Conservation (phyloP, 2,113 vertebrate species). For the Cebus imitator region DNA sequence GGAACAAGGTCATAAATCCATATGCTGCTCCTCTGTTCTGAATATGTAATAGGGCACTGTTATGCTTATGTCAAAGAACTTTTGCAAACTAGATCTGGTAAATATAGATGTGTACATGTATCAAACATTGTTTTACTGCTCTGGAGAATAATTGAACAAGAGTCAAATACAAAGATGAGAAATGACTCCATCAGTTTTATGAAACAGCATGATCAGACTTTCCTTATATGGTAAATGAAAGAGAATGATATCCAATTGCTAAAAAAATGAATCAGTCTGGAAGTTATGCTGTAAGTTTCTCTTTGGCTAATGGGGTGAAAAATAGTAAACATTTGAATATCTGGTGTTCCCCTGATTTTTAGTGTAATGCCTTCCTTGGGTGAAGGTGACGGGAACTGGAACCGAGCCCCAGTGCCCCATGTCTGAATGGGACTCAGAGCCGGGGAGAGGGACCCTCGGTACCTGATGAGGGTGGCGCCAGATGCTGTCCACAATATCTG, state of each 20-base stretch:
- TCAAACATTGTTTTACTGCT: background rate
- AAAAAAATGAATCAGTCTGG: background rate
- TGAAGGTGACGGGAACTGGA: background rate
- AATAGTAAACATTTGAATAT: background rate
- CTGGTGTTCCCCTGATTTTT: background rate
- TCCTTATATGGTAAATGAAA: background rate
- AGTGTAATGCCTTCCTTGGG: background rate
- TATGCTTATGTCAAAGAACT: background rate
- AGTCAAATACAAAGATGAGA: slow-evolving; percentile 18
- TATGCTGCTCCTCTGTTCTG: background rate
- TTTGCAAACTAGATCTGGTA: background rate
- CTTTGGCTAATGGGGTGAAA: background rate
- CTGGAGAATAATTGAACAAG: slow-evolving; percentile 1
- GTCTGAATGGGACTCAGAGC: background rate
- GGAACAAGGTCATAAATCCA: slow-evolving; percentile 56
- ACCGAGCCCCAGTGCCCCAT: background rate
- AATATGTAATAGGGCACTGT: background rate
- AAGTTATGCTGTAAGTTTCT: background rate
- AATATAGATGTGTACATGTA: background rate
- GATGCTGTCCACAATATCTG: fast-evolving
- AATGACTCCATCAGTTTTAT: background rate
- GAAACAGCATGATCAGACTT: background rate
- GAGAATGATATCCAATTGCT: background rate
- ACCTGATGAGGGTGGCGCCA: fast-evolving
- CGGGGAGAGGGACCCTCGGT: background rate